Conservation (phyloP, 2,797 vertebrate species). For the Gymnocypris eckloni region DNA sequence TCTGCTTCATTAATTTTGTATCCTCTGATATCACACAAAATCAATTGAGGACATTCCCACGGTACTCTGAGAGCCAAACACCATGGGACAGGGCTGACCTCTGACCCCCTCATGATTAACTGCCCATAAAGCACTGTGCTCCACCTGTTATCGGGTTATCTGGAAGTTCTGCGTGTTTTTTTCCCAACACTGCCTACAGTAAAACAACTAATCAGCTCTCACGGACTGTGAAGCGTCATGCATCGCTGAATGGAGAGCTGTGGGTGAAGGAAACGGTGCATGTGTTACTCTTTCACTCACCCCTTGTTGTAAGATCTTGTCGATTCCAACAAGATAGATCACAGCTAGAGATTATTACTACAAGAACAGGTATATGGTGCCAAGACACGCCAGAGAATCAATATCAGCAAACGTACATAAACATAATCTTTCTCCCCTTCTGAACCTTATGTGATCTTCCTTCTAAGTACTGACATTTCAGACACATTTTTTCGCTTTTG, state of each 20-base stretch:
- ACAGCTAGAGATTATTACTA: not conserved
- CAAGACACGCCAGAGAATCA: not conserved
- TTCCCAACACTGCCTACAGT: slow-evolving; percentile 35
- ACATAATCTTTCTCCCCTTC: slow-evolving; percentile 10
- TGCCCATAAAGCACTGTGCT: slow-evolving; percentile 31
- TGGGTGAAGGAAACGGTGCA: not conserved
- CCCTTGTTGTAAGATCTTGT: not conserved
- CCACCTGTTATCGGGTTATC: slow-evolving; percentile 49
- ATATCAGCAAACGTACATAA: not conserved
- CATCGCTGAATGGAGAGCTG: slow-evolving; percentile 17
- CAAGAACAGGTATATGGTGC: not conserved
- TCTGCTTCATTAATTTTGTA: not conserved
- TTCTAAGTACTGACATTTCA: slow-evolving; percentile 61
- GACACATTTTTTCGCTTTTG: slow-evolving; percentile 42
- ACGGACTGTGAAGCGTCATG: slow-evolving; percentile 13
- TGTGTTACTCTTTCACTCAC: not conserved
- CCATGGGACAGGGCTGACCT: slow-evolving; percentile 31
- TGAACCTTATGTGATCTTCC: slow-evolving; percentile 55
- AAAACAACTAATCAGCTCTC: slow-evolving; percentile 27
- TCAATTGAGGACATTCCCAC: slow-evolving; percentile 45
- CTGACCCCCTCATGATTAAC: slow-evolving; percentile 27
- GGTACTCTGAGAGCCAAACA: slow-evolving; percentile 36
- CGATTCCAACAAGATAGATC: slow-evolving; percentile 23
- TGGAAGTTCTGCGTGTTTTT: slow-evolving; percentile 17
- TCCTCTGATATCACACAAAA: slow-evolving; percentile 15